These are phyloP conservation scores for Acanthiza pusilla DNA, from an alignment of 2,797 vertebrate species.

Conservation along the genomic window DNA sequence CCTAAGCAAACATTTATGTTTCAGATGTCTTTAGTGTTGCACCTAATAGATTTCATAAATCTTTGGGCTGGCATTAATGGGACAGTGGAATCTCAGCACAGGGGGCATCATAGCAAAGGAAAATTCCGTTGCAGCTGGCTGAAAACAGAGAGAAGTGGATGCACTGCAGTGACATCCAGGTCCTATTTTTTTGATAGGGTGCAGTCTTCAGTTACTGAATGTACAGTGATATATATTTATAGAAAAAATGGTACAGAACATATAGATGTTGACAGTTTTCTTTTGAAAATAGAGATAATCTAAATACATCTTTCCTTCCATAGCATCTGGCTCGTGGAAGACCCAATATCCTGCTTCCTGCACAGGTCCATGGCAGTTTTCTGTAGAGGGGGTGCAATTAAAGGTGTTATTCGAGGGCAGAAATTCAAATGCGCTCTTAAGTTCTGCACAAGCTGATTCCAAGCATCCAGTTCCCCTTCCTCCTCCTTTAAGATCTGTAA, in stretches of 20 bases:
- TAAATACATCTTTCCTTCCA: neutral
- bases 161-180: neutral
- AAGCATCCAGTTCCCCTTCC: neutral
- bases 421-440: neutral
- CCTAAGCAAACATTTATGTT: constrained; percentile 24
- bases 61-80: neutral
- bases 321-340: neutral
- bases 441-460: neutral
- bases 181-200: neutral
- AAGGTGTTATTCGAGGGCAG: neutral
- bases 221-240: rapidly evolving
- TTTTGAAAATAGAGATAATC: neutral
- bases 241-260: neutral
- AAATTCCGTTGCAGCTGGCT: neutral
- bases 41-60: constrained; percentile 39
- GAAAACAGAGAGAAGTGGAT: neutral
- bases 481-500: neutral
- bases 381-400: neutral
- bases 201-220: neutral
- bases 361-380: neutral
- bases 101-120: neutral
- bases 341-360: neutral
- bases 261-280: neutral
- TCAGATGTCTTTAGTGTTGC: constrained; percentile 2
- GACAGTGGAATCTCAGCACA: neutral